phyloP scores from a whole-genome alignment of 2,797 vertebrate genomes.

The Alfaro cultratus region DNA sequence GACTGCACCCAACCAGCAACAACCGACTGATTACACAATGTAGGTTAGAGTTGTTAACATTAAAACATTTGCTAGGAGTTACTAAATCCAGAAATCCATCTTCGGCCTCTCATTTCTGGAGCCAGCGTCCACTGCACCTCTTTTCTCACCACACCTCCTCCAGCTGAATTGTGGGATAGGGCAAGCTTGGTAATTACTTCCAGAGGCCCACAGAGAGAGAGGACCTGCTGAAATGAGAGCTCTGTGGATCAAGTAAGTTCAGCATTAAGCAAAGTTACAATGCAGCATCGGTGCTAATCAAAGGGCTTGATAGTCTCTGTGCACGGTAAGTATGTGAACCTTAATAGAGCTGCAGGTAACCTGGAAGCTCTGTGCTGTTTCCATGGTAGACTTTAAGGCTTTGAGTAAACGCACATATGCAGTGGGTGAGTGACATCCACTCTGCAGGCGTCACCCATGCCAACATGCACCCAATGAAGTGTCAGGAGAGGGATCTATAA shows the following conservation, averaged over 20 bases:
- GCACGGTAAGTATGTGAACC: neutral
- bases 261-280: slow-evolving; percentile 37
- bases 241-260: slow-evolving; percentile 54
- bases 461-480: slow-evolving; percentile 28
- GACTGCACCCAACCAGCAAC: slow-evolving; percentile 12
- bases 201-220: slow-evolving; percentile 73
- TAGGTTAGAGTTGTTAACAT: slow-evolving; percentile 12
- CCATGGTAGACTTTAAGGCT: neutral
- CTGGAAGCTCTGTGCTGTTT: neutral
- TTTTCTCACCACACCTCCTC: slow-evolving; percentile 77
- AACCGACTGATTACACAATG: slow-evolving; percentile 19
- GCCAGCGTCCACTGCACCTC: slow-evolving; percentile 66
- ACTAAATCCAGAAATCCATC: slow-evolving; percentile 59
- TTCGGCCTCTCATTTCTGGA: slow-evolving; percentile 47
- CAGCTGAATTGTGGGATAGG: slow-evolving; percentile 79
- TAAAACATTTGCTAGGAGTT: slow-evolving; percentile 35
- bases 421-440: slow-evolving; percentile 11
- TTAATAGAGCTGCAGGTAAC: neutral
- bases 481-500: slow-evolving; percentile 35
- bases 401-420: neutral
- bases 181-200: slow-evolving; percentile 83
- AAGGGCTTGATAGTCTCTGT: neutral
- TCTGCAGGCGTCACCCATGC: slow-evolving; percentile 22
- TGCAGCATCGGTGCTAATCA: slow-evolving; percentile 2
- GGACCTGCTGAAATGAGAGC: slow-evolving; percentile 55